phyloP scores from a whole-genome alignment of 1,140 invertebrate genomes.

The Bombus waltoni region DNA sequence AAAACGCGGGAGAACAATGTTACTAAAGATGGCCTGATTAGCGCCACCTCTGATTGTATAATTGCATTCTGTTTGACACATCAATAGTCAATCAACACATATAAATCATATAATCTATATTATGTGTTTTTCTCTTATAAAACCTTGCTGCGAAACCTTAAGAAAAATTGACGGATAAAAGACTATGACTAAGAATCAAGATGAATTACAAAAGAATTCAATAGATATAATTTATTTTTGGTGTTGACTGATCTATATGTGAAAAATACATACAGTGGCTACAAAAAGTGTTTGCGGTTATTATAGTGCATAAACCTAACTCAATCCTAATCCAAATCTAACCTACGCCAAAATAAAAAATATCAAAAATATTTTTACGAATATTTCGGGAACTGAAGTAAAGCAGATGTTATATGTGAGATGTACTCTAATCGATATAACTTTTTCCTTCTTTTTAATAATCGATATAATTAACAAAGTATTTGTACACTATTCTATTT shows the following conservation, averaged over 20 bases:
- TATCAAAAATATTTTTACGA: no score
- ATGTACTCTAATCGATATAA: no score
- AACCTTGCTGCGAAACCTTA: background rate
- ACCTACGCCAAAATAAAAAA: no score
- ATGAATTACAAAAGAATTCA: background rate
- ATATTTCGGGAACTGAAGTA: no score
- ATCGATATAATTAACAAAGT: no score
- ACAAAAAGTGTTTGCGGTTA: no score
- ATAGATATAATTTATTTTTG: background rate
- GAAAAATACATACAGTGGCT: no score
- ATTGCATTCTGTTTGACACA: background rate
- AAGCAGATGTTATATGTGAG: no score
- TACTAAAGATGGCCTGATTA: background rate
- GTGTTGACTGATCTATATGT: background rate
- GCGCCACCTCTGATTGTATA: conserved; percentile 6
- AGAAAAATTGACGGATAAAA: background rate
- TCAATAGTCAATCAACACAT: background rate
- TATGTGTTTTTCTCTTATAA: background rate
- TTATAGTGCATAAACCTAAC: no score
- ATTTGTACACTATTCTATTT: no score
- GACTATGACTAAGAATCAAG: background rate
- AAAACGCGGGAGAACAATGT: background rate
- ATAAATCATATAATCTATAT: background rate
- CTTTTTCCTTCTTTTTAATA: no score
- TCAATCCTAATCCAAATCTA: no score